Conservation (phyloP, 1,140 invertebrate species). For the Tribolium castaneum region DNA sequence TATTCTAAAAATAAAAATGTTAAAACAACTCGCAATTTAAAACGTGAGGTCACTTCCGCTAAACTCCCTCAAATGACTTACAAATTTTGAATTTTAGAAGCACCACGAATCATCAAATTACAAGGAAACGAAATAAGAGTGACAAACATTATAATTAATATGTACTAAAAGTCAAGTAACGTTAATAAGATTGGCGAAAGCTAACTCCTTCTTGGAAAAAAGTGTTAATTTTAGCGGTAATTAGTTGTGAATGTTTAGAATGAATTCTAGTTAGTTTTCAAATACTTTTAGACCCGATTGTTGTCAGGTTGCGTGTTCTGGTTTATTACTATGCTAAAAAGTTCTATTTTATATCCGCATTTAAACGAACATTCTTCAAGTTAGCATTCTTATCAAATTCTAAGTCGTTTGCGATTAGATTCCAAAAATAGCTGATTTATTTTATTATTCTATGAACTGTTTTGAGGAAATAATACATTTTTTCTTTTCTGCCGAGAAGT, state of each 20-base stretch:
- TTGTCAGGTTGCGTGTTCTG: background rate
- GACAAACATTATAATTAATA: background rate
- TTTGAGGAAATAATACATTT: no score
- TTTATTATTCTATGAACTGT: no score
- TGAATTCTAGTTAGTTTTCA: background rate
- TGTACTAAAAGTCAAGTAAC: background rate
- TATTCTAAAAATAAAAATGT: background rate
- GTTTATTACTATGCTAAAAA: background rate
- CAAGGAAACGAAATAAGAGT: background rate
- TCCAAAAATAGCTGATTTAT: background rate
- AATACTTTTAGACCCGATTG: background rate
- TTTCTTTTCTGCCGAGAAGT: no score
- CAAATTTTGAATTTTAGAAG: no score
- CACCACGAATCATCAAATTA: no score
- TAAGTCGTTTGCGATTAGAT: background rate
- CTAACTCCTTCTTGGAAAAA: background rate
- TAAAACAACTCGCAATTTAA: background rate
- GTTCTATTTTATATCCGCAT: background rate
- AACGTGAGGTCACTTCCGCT: background rate
- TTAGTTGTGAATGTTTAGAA: background rate
- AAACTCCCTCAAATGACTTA: background rate
- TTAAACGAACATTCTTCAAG: background rate
- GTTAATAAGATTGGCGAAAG: background rate
- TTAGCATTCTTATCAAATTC: background rate
- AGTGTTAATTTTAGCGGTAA: background rate